Conservation (phyloP, 2,113 vertebrate genomes). For the Tachycineta bicolor region DNA sequence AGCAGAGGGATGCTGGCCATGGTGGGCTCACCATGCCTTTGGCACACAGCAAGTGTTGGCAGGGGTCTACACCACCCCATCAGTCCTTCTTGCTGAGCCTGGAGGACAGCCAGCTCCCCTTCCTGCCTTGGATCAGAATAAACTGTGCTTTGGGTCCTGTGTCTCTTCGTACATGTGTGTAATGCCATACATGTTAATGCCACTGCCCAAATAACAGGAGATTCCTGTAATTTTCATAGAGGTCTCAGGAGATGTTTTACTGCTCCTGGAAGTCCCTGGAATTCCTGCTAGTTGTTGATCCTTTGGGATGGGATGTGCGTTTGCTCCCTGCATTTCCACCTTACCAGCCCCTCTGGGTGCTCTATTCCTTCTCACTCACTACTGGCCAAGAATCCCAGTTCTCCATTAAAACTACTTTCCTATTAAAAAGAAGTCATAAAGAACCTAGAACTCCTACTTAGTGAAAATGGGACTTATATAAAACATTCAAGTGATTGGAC, state of each 20-base stretch:
- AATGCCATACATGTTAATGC: neutral
- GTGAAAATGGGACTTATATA: neutral
- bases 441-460: neutral
- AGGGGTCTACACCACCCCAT: neutral
- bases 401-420: neutral
- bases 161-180: neutral
- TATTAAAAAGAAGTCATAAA: neutral
- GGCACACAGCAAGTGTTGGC: accelerated
- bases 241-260: neutral
- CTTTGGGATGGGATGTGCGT: neutral
- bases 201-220: neutral
- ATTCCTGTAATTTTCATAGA: neutral
- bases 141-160: neutral
- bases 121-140: neutral
- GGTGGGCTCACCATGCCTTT: neutral
- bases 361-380: neutral
- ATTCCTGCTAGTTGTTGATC: neutral
- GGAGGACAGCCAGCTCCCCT: neutral
- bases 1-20: neutral
- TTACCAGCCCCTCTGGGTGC: neutral
- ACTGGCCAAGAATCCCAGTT: neutral
- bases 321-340: neutral
- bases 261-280: neutral
- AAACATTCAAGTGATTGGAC: neutral
- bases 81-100: neutral